Conservation (phyloP, 1,140 invertebrate genomes). For the Propsilocerus akamusi region DNA sequence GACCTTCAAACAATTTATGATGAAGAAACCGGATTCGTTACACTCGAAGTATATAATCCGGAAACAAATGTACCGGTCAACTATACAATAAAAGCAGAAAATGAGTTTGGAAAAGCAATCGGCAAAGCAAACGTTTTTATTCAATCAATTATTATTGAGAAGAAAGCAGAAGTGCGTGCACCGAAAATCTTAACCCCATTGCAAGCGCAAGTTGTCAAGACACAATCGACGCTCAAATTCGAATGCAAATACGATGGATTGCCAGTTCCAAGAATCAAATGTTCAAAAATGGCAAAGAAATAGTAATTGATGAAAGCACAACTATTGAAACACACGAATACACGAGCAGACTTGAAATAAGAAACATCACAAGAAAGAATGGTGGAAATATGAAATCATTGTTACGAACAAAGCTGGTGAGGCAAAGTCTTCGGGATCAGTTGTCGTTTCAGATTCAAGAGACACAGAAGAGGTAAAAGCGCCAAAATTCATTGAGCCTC, state of each 20-base stretch:
- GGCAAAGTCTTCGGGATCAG: constrained; percentile 55
- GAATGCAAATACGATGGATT: constrained; percentile 49
- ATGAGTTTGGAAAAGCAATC: constrained; percentile 50
- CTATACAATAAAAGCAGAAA: constrained; percentile 45
- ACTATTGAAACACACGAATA: constrained; percentile 41
- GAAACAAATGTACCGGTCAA: constrained; percentile 42
- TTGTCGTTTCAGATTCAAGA: constrained; percentile 37
- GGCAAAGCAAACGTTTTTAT: constrained; percentile 43
- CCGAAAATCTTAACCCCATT: constrained; percentile 50
- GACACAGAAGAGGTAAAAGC: constrained; percentile 56
- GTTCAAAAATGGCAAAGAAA: constrained; percentile 70
- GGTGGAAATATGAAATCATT: constrained; percentile 71
- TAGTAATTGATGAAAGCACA: constrained; percentile 45
- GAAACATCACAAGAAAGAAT: constrained; percentile 50
- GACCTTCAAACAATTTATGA: constrained; percentile 35
- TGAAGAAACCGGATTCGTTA: constrained; percentile 40
- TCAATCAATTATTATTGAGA: constrained; percentile 29
- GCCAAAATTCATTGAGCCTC: constrained; percentile 50
- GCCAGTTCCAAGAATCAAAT: constrained; percentile 55
- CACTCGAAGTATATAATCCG: constrained; percentile 40
- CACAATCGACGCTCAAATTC: constrained; percentile 38
- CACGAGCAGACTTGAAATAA: constrained; percentile 46
- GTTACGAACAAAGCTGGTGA: constrained; percentile 56
- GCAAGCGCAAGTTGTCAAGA: constrained; percentile 38
- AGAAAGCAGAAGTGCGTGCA: constrained; percentile 37